phyloP scores from a whole-genome alignment of 2,113 vertebrate species.

The Trochalopteron elliotii region DNA sequence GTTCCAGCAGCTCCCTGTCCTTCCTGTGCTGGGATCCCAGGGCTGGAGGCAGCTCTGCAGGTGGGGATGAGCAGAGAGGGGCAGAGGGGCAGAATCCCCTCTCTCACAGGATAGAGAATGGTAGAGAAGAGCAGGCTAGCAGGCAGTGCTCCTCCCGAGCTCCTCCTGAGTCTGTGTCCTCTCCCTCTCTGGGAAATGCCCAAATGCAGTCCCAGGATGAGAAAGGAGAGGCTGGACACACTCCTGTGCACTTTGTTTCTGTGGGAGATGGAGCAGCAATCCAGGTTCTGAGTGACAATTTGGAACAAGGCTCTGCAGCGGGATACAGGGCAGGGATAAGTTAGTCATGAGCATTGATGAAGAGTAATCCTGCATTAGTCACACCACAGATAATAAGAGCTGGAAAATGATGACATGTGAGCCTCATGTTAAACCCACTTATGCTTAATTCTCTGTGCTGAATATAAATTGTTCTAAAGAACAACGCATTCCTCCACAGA shows the following conservation, averaged over 20 bases:
- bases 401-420: constrained; percentile 52
- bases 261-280: neutral
- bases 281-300: neutral
- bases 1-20: neutral
- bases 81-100: neutral
- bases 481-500: constrained; percentile 41
- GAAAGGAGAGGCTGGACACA: neutral
- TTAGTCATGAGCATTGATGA: constrained; percentile 42
- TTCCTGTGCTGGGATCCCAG: neutral
- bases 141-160: neutral
- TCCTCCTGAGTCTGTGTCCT: neutral
- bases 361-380: constrained; percentile 52
- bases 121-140: neutral
- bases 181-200: neutral
- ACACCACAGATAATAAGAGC: constrained; percentile 50
- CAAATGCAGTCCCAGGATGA: rapidly evolving
- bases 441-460: constrained; percentile 23
- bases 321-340: neutral
- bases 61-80: no score
- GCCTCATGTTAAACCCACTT: constrained; percentile 58
- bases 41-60: neutral
- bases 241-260: rapidly evolving
- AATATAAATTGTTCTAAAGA: constrained; percentile 54
- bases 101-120: neutral
- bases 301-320: neutral